phyloP scores from a whole-genome alignment of 1,140 invertebrate genomes.

The Cyclargus thomasi region DNA sequence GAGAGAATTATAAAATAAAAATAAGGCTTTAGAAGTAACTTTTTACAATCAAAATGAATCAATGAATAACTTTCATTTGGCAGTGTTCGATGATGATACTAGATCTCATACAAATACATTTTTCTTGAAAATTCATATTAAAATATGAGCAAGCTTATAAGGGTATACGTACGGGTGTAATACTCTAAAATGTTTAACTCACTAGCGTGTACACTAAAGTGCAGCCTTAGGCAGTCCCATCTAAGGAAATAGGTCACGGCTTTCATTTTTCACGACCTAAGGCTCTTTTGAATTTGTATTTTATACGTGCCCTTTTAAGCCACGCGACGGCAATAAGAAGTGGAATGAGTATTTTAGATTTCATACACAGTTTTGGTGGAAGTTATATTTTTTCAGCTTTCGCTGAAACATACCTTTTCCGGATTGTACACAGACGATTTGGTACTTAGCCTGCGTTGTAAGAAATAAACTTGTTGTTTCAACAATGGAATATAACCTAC shows the following conservation, averaged over 20 bases:
- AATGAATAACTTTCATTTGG: too few species aligned
- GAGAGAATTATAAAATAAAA: too few species aligned
- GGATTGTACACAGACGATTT: too few species aligned
- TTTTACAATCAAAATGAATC: too few species aligned
- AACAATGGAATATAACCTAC: too few species aligned
- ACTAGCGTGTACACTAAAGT: neutral
- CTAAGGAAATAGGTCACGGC: neutral
- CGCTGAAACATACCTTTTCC: too few species aligned
- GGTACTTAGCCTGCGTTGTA: too few species aligned
- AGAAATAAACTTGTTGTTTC: too few species aligned
- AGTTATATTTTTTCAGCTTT: too few species aligned
- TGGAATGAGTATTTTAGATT: neutral
- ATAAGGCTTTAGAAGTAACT: too few species aligned
- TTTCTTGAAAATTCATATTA: neutral
- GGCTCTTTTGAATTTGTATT: slow-evolving; percentile 1
- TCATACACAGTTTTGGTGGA: too few species aligned
- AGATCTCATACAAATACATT: neutral
- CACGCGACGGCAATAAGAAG: neutral
- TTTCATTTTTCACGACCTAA: neutral
- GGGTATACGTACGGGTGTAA: neutral
- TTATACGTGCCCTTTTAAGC: neutral
- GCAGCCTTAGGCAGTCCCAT: neutral
- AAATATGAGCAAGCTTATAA: neutral
- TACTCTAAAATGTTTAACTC: neutral
- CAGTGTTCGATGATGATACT: too few species aligned